Evolutionary conservation across 2,113 vertebrate genomes (phyloP), one percentile per base, ranked within the genome.

Genomic region (Oreotrochilus melanogaster): DNA sequence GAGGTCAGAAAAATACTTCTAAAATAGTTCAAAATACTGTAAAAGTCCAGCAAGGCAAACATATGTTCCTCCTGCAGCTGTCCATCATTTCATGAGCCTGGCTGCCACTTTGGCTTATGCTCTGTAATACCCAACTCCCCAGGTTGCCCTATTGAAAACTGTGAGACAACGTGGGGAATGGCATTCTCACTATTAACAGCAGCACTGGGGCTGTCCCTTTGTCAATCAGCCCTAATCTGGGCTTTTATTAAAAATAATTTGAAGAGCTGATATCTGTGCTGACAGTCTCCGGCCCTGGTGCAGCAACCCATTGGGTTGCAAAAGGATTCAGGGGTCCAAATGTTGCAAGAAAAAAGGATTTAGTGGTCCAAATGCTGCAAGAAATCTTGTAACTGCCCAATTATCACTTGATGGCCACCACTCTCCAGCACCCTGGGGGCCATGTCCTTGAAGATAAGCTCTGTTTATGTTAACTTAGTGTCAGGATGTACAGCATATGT

Each of bases 401-500:
- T 95, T 94, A 96, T 88, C 93, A 87, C 79, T 92, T 66, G 76
- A 80, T 87, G 82, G 82, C 89, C 94, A 94, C 84, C 87, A 89
- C 83, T 78, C 65, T 78, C 60, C 15, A 3, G 72, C 78, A 90
- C 90, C 83, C 86, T 71, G 60, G 91, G 90, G 96, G 48, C 79
- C 76, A 31, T 80, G 94, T 89, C 93, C 89, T 53, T 87, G 86
- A 87, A 94, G 67, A 96, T 95, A 93, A 93, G 13, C 50, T 93
- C 87, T 93, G 85, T 85, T 93, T 92, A 74, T 83, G 70, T 91
- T 93, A 95, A 95, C 22, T 90, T 35, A 33, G 81, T 90, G 74
- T 97, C 90, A 83, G 85, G 83, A 97, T 93, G 73, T 93, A 92
- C 54, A 95, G 91, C 92, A 91, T 78, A 96, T 92, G 76, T 82